Percentiles rank a stretch among this genome's conserved stretches.
phyloP scores from a whole-genome alignment of 2,797 vertebrate genomes.

The Hemitrygon akajei region DNA sequence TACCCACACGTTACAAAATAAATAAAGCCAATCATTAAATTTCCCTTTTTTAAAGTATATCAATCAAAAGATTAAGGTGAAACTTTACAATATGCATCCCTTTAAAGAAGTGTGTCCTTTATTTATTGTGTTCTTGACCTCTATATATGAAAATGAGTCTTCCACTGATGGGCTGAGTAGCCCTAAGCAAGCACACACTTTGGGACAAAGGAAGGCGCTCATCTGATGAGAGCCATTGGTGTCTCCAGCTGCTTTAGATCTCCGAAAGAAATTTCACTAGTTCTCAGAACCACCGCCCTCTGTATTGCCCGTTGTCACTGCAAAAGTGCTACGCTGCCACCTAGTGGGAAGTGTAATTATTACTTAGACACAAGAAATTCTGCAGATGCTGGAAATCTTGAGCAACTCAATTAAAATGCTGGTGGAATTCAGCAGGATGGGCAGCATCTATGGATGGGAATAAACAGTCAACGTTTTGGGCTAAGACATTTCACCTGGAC shows the following conservation, averaged over 20 bases:
- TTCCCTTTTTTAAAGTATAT: background rate
- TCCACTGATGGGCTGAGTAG: background rate
- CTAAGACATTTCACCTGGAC: no score
- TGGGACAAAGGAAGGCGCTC: background rate
- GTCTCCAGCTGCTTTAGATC: background rate
- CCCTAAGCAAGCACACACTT: background rate
- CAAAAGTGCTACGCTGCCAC: conserved; percentile 18
- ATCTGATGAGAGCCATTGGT: background rate
- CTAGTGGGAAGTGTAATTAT: conserved; percentile 4
- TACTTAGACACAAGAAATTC: background rate
- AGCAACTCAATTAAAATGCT: no score
- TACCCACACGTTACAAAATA: background rate
- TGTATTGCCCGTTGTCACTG: background rate
- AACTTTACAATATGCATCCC: background rate
- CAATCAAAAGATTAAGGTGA: background rate
- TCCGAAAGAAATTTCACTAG: background rate
- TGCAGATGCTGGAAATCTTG: no score
- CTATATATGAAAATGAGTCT: no score
- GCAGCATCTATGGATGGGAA: no score
- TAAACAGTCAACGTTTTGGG: no score
- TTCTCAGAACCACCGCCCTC: background rate
- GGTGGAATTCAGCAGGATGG: no score
- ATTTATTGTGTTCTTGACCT: background rate
- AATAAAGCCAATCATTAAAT: background rate
- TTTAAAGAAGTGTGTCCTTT: background rate